A percentile compares a stretch with the other conserved stretches of the same genome.
phyloP scores from a whole-genome alignment of 2,797 vertebrate species.

The Coracias cyanogaster region DNA sequence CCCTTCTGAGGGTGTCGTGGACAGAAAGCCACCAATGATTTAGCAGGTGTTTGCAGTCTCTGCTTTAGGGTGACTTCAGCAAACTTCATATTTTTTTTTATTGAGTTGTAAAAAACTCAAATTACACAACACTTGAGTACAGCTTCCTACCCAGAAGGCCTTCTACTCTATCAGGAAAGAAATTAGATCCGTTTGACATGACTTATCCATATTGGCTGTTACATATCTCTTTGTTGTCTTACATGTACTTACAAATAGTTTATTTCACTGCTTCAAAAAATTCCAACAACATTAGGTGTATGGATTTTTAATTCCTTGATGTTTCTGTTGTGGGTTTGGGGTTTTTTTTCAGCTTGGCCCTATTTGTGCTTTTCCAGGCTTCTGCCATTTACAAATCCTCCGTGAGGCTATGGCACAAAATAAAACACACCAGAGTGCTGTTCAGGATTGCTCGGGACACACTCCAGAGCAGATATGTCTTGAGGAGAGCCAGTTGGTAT shows the following conservation, averaged over 20 bases:
- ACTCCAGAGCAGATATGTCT: neutral
- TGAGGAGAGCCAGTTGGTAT: neutral
- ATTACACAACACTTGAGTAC: neutral
- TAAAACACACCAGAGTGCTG: neutral
- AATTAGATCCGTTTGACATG: neutral
- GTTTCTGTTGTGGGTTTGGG: neutral
- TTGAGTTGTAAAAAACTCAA: neutral
- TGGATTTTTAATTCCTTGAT: neutral
- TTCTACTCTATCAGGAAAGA: neutral
- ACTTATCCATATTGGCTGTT: neutral
- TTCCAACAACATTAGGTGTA: neutral
- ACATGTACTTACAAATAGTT: neutral
- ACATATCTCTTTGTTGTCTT: neutral
- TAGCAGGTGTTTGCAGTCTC: neutral
- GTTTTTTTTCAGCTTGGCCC: neutral
- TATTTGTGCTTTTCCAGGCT: neutral
- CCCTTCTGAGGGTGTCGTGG: neutral
- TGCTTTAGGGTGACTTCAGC: neutral
- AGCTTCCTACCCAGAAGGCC: neutral
- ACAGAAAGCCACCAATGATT: neutral
- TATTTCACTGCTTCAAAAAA: neutral
- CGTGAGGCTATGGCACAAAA: accelerated
- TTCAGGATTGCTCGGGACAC: neutral
- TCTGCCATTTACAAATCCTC: neutral
- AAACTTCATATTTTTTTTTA: neutral